These are phyloP conservation scores for Microchirus variegatus DNA, from an alignment of 2,797 vertebrate species.

Conservation along the genomic window DNA sequence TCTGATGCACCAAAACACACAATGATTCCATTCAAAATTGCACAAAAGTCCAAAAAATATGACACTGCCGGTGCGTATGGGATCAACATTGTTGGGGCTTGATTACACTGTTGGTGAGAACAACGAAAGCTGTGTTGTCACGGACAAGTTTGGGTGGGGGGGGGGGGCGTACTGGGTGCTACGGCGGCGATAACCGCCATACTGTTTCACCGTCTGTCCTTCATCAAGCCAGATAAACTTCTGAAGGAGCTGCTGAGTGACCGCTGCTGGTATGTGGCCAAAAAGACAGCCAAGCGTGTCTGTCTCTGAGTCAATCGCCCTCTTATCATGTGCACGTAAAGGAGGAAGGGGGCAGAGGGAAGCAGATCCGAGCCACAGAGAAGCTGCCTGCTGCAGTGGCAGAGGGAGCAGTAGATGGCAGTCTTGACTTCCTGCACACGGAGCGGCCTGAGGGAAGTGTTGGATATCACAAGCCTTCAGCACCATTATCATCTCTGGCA, in stretches of 20 bases:
- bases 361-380: constrained; percentile 52
- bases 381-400: constrained; percentile 67
- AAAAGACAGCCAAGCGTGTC: constrained; percentile 77
- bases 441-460: constrained; percentile 58
- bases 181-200: constrained; percentile 71
- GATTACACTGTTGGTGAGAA: constrained; percentile 69
- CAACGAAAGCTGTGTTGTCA: constrained; percentile 78
- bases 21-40: constrained; percentile 66
- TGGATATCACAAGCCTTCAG: constrained; percentile 70
- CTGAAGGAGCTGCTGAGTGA: constrained; percentile 85
- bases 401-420: constrained; percentile 93
- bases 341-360: constrained; percentile 35
- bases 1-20: constrained; percentile 64
- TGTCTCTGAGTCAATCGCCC: constrained; percentile 78
- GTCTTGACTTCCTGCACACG: constrained; percentile 87
- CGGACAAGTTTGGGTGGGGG: constrained; percentile 33
- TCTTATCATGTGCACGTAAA: constrained; percentile 76
- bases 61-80: constrained; percentile 61
- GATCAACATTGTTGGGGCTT: constrained; percentile 61
- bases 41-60: constrained; percentile 67
- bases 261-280: constrained; percentile 78
- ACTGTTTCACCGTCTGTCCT: constrained; percentile 77
- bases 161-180: constrained; percentile 39
- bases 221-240: constrained; percentile 79
- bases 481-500: constrained; percentile 55